phyloP scores from a whole-genome alignment of 1,140 invertebrate species.

The Stegodyphus mimosarum region DNA sequence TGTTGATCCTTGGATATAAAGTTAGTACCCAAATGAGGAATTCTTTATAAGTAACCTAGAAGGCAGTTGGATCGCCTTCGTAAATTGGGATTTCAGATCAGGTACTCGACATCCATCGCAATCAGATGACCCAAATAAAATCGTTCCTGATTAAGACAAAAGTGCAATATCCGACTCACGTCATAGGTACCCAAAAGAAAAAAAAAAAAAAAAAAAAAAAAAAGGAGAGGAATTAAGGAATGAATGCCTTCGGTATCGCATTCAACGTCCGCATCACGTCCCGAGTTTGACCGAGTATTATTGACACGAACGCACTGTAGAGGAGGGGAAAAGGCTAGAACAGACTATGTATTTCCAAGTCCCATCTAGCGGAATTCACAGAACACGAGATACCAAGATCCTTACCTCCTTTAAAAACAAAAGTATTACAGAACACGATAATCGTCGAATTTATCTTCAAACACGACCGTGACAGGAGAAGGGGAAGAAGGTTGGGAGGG shows the following conservation, averaged over 20 bases:
- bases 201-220: conserved; percentile 21
- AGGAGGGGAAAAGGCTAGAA: not conserved
- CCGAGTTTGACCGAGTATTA: conserved; percentile 51
- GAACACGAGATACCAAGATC: conserved; percentile 26
- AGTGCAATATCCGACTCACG: conserved; percentile 58
- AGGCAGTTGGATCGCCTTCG: not conserved
- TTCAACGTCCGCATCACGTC: conserved; percentile 36
- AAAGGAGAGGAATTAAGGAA: conserved; percentile 53
- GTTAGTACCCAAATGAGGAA: too few species aligned
- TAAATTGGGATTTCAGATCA: conserved; percentile 46
- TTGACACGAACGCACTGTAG: conserved; percentile 39
- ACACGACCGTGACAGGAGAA: conserved; percentile 47
- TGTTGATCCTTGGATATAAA: too few species aligned
- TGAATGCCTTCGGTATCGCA: conserved; percentile 38
- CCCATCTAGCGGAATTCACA: conserved; percentile 12
- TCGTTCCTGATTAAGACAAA: conserved; percentile 57
- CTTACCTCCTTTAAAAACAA: conserved; percentile 40
- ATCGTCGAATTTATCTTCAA: conserved; percentile 57
- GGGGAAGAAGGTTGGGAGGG: not conserved
- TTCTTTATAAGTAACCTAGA: too few species aligned
- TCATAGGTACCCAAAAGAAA: conserved; percentile 20
- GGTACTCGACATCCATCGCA: conserved; percentile 47
- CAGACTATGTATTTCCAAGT: conserved; percentile 38
- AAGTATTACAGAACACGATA: conserved; percentile 46
- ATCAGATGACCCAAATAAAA: conserved; percentile 58